These are phyloP conservation scores for Anisognathus igniventris DNA, from an alignment of 2,797 vertebrate species.

Conservation along the genomic window DNA sequence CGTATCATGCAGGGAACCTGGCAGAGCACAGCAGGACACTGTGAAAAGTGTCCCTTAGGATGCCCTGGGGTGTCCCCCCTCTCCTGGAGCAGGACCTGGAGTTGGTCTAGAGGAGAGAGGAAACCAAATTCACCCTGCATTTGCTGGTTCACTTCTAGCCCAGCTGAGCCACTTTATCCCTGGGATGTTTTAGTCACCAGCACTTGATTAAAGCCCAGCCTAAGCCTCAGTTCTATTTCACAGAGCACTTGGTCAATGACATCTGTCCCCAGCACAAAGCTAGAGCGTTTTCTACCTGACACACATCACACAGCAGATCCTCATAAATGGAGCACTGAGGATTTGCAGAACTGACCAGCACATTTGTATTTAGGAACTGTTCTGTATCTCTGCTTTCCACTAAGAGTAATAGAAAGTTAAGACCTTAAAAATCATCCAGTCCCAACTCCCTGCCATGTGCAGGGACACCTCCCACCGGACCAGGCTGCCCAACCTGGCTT, in stretches of 20 bases:
- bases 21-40: background rate
- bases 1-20: background rate
- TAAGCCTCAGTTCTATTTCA: accelerated
- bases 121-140: background rate
- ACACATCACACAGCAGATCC: background rate
- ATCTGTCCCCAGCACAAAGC: background rate
- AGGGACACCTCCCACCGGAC: background rate
- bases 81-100: background rate
- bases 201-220: background rate
- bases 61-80: background rate
- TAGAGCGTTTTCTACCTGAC: background rate
- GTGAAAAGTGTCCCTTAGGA: accelerated
- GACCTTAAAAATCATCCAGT: background rate
- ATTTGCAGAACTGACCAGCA: background rate
- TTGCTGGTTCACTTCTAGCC: background rate
- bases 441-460: background rate
- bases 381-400: background rate
- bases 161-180: background rate
- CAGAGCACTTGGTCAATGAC: background rate
- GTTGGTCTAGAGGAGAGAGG: background rate
- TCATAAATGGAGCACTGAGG: accelerated
- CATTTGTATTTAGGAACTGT: background rate
- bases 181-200: background rate
- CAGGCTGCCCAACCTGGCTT: background rate
- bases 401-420: background rate